These are phyloP conservation scores for Solen grandis DNA, from an alignment of 1,140 invertebrate species.

Conservation along the genomic window DNA sequence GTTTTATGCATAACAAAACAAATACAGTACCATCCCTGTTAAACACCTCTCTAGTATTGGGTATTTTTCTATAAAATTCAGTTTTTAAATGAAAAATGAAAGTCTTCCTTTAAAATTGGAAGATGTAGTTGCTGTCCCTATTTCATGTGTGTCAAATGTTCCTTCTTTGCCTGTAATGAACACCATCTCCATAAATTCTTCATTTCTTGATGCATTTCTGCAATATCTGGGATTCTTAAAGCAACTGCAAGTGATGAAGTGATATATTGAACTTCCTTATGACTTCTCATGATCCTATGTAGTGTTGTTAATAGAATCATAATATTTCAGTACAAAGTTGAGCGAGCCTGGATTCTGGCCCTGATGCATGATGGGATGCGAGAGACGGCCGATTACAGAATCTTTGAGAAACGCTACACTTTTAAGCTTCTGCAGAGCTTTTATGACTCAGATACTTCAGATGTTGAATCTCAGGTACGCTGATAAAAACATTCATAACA, in stretches of 20 bases:
- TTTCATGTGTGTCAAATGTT: too few species aligned
- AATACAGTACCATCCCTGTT: neutral
- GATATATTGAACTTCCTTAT: too few species aligned
- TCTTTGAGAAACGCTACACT: constrained; percentile 83
- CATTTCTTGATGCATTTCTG: too few species aligned
- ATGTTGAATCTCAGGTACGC: constrained; percentile 54
- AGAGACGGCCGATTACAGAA: constrained; percentile 83
- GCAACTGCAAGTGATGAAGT: too few species aligned
- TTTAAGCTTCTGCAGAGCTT: constrained; percentile 85
- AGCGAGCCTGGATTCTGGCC: constrained; percentile 87
- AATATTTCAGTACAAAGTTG: constrained; percentile 76
- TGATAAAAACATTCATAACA: neutral
- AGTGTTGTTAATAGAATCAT: too few species aligned
- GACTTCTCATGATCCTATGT: too few species aligned
- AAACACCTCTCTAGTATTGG: neutral
- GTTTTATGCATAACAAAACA: too few species aligned
- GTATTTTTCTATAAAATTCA: neutral
- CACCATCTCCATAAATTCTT: too few species aligned
- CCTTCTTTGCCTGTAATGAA: too few species aligned
- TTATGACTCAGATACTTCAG: constrained; percentile 78
- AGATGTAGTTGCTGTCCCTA: too few species aligned
- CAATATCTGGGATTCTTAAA: too few species aligned
- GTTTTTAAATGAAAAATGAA: neutral
- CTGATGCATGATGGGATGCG: constrained; percentile 86
- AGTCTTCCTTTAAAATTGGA: neutral